Evolutionary conservation across 2,113 vertebrate genomes (phyloP), one percentile per base, ranked within the genome.

Genomic region (Benitochromis conjunctus): DNA sequence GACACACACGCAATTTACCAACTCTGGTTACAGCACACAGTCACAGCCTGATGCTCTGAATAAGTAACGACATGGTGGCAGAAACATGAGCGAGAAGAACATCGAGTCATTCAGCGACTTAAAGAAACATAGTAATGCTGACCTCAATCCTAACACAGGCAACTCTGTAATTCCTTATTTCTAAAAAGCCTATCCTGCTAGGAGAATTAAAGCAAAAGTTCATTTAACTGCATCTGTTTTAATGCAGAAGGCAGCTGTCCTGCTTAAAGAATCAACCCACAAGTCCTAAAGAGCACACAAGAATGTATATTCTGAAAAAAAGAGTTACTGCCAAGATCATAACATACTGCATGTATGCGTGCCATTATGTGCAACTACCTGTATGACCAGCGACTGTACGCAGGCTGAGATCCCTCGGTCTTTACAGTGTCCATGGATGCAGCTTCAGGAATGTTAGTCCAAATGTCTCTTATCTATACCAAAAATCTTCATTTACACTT

Each of bases 301-400:
- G 12, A 78, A 66, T 80, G 11, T 24, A 26, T 48, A 56, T 41
- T 46, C 24, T 46, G 3, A n/a, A 26, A 56, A 26, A 29, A 76
- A 11, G 6, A n/a, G 19, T 21, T 51, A 76, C 24, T 31, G 9
- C 69, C 46, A 4, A 60, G 38, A 82, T 48, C 3, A 58, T 3
- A 43, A 77, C 31, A 36, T 26, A 11, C 24, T 56, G 14, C n/a
- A 71, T 71, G 66, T 46, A 76, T 7, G 0, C 14, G 16, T 66
- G 26, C 7, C 31, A 34, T 41, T 78, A 41, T 79, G 81, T 48
- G 58, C 18, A 41, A 43, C 84, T 95, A 96, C 96, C 96, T 96
- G 96, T 96, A 96, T 1, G 96, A 96, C 95, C 95, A 96, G 88
- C 96, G 95, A 55, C 96, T 96, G 94, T 94, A 96, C 84, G 86